Evolutionary conservation across 2,113 vertebrate genomes (phyloP), one percentile per base, ranked within the genome.

Genomic region (Thamnophis sirtalis): DNA sequence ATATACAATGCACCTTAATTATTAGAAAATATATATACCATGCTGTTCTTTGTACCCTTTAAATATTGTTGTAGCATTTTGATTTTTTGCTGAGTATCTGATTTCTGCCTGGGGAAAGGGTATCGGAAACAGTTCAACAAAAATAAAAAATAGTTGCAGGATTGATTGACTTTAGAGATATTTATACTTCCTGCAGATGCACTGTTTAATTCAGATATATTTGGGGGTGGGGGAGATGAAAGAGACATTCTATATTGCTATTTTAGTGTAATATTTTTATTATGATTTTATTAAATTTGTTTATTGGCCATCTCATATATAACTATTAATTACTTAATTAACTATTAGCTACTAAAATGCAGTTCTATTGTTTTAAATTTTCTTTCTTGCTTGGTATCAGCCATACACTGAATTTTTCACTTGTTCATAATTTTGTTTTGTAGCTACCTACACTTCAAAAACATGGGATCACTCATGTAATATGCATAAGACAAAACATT

Each of bases 401-500:
- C 91, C 7, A 56, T 91, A 91, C 73, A 0, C 93, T 92, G 43
- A 90, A 88, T 87, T 26, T 90, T 93, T 93, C 93, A 1, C 91
- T 87, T 91, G 15, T 43, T 92, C 94, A 94, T 85, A 68, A 24
- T 26, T 38, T 89, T 17, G 84, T 15, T 10, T 96, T 96, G 90
- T 96, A 99, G 99, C 98, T 99, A 96, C 98, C 98, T 97, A 97
- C 97, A 94, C 98, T 99, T 94, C 98, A 99, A 97, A 98, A 98
- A 97, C 98, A 98, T 95, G 99, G 99, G 92, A 98, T 99, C 97
- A 99, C 99, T 84, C 99, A 99, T 97, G 96, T 99, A 38, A 98
- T 99, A 96, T 99, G 99, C 97, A 99, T 99, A 96, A 96, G 99
- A 92, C 99, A 99, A 98, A 99, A 99, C 96, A 99, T 99, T 84